phyloP scores from a whole-genome alignment of 2,113 vertebrate species.

The Hippocampus comes region DNA sequence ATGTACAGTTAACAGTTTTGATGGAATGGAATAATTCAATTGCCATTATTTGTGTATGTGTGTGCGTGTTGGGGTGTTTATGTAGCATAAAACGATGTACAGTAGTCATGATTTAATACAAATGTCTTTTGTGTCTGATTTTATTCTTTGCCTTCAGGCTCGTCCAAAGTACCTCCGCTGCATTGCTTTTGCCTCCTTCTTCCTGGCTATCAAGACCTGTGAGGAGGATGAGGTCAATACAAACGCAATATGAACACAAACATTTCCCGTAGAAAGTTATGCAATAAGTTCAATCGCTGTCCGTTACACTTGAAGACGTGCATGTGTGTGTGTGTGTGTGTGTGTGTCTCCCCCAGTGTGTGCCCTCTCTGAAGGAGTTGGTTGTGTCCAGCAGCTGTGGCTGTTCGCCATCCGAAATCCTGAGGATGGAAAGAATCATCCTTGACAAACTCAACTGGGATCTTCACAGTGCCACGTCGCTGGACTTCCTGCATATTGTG shows the following conservation, averaged over 20 bases:
- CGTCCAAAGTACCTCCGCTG: conserved; percentile 96
- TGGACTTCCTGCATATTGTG: conserved; percentile 98
- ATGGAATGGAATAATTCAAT: too few species aligned
- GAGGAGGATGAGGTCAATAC: conserved; percentile 92
- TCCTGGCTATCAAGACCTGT: conserved; percentile 90
- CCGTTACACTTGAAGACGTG: not conserved
- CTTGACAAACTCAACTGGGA: conserved; percentile 97
- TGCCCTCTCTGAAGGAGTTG: conserved; percentile 86
- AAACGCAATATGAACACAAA: not conserved
- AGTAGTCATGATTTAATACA: not conserved
- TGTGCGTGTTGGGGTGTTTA: too few species aligned
- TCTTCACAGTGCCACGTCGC: conserved; percentile 87
- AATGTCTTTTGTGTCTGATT: not conserved
- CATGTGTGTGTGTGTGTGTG: not conserved
- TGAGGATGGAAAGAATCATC: conserved; percentile 95
- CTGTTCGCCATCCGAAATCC: conserved; percentile 91
- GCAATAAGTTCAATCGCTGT: not conserved
- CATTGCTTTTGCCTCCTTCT: conserved; percentile 96
- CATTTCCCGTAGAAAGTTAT: not conserved
- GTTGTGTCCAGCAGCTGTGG: conserved; percentile 87
- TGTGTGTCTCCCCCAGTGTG: conserved; percentile 71
- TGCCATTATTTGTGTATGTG: too few species aligned
- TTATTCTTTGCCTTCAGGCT: conserved; percentile 72
- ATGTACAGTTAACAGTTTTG: too few species aligned
- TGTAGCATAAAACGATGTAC: too few species aligned